Percentiles rank a stretch among this genome's conserved stretches.
These are phyloP conservation scores for Neoaliturus tenellus DNA, from an alignment of 2,888 invertebrate species.

Conservation along the genomic window DNA sequence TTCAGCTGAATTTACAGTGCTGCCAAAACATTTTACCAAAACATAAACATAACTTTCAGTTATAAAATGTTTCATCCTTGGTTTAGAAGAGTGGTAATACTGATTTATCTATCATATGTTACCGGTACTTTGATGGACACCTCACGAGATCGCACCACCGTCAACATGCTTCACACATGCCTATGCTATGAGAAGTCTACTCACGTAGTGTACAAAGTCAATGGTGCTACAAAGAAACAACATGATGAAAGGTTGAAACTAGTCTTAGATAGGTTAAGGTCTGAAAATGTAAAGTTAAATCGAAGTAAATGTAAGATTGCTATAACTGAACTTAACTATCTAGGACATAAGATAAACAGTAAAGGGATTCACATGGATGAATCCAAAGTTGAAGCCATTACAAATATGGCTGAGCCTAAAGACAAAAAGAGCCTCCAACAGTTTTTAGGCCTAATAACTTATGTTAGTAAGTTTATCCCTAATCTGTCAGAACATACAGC, in stretches of 20 bases:
- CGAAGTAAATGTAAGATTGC: slow-evolving; percentile 56
- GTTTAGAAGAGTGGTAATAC: too few species aligned
- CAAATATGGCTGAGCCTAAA: slow-evolving; percentile 63
- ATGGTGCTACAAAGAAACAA: too few species aligned
- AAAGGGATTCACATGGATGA: slow-evolving; percentile 63
- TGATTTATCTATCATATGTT: too few species aligned
- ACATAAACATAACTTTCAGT: too few species aligned
- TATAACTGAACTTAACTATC: slow-evolving; percentile 13
- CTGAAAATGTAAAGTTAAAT: slow-evolving; percentile 56
- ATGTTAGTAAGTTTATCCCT: slow-evolving; percentile 65
- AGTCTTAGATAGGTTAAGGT: slow-evolving; percentile 57
- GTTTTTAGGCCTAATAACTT: slow-evolving; percentile 68
- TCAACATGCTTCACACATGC: too few species aligned
- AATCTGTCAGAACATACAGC: slow-evolving; percentile 64
- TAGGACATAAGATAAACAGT: slow-evolving; percentile 52
- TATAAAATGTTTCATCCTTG: too few species aligned
- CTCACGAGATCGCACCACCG: too few species aligned
- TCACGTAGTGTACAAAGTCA: too few species aligned
- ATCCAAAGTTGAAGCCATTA: slow-evolving; percentile 64
- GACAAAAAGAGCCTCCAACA: slow-evolving; percentile 64
- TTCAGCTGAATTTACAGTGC: too few species aligned
- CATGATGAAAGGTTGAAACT: slow-evolving; percentile 63
- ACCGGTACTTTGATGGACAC: too few species aligned
- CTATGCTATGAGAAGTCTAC: too few species aligned
- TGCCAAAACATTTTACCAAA: too few species aligned